A percentile compares a stretch with the other conserved stretches of the same genome.
These are phyloP conservation scores for Vultur gryphus DNA, from an alignment of 2,797 vertebrate genomes.

Conservation along the genomic window DNA sequence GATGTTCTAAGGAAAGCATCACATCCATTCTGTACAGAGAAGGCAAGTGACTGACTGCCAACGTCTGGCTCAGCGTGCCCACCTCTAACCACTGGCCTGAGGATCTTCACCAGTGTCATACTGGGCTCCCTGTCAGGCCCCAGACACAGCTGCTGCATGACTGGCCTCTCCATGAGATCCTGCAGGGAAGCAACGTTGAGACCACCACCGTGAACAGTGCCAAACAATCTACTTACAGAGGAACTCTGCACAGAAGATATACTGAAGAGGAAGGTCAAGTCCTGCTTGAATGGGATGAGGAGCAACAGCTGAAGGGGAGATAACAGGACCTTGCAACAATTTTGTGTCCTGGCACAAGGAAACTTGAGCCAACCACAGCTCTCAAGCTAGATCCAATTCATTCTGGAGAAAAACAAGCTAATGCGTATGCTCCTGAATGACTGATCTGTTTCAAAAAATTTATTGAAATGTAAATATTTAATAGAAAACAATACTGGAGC, in stretches of 20 bases:
- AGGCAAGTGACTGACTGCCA: neutral
- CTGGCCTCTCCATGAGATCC: neutral
- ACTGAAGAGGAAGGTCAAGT: neutral
- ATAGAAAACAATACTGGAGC: neutral
- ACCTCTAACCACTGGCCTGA: neutral
- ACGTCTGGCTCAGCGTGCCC: neutral
- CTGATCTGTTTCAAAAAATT: neutral
- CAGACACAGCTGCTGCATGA: neutral
- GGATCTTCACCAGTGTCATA: neutral
- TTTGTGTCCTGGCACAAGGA: neutral
- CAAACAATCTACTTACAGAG: neutral
- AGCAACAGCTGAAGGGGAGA: neutral
- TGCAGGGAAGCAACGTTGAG: neutral
- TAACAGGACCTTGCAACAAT: neutral
- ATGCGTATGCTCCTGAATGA: neutral
- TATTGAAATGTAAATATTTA: slow-evolving; percentile 30
- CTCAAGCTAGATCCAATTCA: neutral
- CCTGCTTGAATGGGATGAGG: neutral
- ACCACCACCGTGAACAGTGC: neutral
- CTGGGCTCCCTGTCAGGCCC: neutral
- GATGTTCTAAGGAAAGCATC: neutral
- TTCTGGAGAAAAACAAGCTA: neutral
- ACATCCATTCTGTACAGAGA: neutral
- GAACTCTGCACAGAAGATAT: neutral
- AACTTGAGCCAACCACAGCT: neutral